phyloP scores from a whole-genome alignment of 2,113 vertebrate species.

The Urocitellus parryii region DNA sequence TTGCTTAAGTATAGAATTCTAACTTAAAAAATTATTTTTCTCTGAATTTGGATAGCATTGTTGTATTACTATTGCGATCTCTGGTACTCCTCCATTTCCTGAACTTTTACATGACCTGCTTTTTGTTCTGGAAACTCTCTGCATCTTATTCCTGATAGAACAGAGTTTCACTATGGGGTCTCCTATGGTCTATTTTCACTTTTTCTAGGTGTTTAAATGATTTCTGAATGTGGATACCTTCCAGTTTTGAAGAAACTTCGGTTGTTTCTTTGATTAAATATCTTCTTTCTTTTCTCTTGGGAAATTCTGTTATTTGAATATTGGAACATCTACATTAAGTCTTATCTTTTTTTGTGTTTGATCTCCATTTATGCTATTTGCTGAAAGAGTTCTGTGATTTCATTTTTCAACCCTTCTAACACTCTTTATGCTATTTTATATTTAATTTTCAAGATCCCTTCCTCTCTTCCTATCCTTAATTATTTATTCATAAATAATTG shows the following conservation, averaged over 20 bases:
- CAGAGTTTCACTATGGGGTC: not conserved
- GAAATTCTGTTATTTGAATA: not conserved
- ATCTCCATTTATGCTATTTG: not conserved
- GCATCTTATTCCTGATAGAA: not conserved
- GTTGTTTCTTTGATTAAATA: conserved; percentile 16
- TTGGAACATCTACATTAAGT: not conserved
- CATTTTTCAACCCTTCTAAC: not conserved
- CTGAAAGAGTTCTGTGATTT: not conserved
- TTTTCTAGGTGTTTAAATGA: not conserved
- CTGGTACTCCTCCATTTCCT: not conserved
- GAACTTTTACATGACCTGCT: not conserved
- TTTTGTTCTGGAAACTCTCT: not conserved
- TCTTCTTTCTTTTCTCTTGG: not conserved
- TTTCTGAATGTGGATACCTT: not conserved
- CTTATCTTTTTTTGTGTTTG: not conserved
- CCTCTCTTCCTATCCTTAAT: not conserved
- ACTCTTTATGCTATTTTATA: not conserved
- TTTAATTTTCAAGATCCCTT: conserved; percentile 12
- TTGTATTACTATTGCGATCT: not conserved
- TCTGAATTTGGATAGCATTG: not conserved
- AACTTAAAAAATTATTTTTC: not conserved
- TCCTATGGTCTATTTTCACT: not conserved
- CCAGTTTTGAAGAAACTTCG: not conserved
- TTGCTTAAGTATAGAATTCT: not conserved
- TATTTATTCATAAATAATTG: not conserved